Evolutionary conservation across 2,888 invertebrate species (phyloP), one percentile per base, ranked within the genome.

Genomic region (Phortica magna): DNA sequence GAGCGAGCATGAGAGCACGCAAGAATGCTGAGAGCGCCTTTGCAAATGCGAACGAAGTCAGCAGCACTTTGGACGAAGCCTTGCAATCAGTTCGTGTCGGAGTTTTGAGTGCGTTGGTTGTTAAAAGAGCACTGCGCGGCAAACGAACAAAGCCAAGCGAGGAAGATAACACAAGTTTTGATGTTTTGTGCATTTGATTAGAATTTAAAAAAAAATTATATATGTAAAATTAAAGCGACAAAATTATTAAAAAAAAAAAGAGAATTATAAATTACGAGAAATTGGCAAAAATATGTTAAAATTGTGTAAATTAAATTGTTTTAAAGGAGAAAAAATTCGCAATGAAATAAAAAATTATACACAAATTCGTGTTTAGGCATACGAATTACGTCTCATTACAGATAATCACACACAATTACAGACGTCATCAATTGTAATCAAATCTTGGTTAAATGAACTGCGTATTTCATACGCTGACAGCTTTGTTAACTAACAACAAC

Each of bases 71-170:
- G 55, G 12, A 5, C 53, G 14, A 41, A n/a, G 39, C 12, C 39
- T 48, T 48, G 39, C 53, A 74, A 71, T 82, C 89, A 89, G 90
- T 89, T 82, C 80, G 89, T 89, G 84, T 83, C 85, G 89, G 87
- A 89, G 85, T 89, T 89, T 84, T 85, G 78, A 89, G 82, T 83
- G 86, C 83, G 84, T 84, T 84, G 89, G 89, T 84, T 83, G 85
- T 83, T 78, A 82, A 75, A 7, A 17, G 14, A 12, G 64, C 48
- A 59, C 14, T 57, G 22, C 19, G 71, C 71, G 71, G 71, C 53
- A n/a, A 48, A 14, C 48, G 14, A 48, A 48, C 48, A 14, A 48
- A n/a, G n/a, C n/a, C n/a, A n/a, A n/a, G n/a, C n/a, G 14, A 3
- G 3, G 14, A 48, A 48, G 48, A 48, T n/a, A n/a, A 14, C 14